A percentile compares a stretch with the other conserved stretches of the same genome.
Evolutionary conservation across 2,888 invertebrate genomes (phyloP).

Genomic region (Nymphalis polychloros): DNA sequence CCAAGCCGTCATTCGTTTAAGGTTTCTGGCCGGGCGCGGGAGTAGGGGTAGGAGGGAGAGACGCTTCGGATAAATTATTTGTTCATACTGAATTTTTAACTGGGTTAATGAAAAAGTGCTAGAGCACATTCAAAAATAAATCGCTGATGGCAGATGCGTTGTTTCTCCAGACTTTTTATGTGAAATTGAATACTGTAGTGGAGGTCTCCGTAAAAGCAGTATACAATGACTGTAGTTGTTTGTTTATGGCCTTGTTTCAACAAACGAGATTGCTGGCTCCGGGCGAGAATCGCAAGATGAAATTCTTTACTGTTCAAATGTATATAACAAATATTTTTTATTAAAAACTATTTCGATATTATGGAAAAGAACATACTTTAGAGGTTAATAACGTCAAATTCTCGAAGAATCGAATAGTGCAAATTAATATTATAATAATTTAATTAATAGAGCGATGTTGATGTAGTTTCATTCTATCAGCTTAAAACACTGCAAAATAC

Average conservation of each 20-base stretch:
- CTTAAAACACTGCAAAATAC: too few species aligned
- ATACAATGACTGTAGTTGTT: constrained; percentile 29
- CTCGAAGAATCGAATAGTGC: too few species aligned
- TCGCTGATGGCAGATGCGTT: constrained; percentile 34
- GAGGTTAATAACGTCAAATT: too few species aligned
- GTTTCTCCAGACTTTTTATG: constrained; percentile 33
- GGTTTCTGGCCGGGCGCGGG: constrained; percentile 27
- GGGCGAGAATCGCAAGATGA: constrained; percentile 36
- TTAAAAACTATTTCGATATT: neutral
- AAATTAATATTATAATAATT: too few species aligned
- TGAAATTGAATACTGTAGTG: constrained; percentile 36
- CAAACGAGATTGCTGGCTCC: constrained; percentile 35
- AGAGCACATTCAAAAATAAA: constrained; percentile 26
- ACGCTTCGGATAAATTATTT: constrained; percentile 23
- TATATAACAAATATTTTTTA: constrained; percentile 18
- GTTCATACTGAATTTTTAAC: constrained; percentile 16
- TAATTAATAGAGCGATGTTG: too few species aligned
- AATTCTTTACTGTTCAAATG: constrained; percentile 29
- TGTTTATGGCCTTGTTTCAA: constrained; percentile 32
- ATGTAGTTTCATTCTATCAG: too few species aligned
- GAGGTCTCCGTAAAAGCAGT: constrained; percentile 33
- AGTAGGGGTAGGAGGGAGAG: constrained; percentile 12
- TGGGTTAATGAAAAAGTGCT: constrained; percentile 30
- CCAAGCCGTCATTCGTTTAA: constrained; percentile 47
- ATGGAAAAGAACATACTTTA: too few species aligned